A percentile compares a stretch with the other conserved stretches of the same genome.
Evolutionary conservation across 2,888 invertebrate genomes (phyloP).

Genomic region (Ophraella communa): DNA sequence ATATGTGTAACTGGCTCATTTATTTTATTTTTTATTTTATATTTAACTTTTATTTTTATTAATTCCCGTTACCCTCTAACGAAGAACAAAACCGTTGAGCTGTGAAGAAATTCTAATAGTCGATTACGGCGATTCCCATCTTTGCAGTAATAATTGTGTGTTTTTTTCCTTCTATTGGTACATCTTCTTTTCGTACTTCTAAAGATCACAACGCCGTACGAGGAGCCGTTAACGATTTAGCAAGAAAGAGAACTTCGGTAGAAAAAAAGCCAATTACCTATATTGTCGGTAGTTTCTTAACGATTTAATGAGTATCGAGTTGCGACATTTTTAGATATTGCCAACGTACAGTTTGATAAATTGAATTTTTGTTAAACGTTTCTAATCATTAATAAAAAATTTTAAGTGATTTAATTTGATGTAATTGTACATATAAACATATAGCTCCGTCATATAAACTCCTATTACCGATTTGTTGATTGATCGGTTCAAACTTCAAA

Average conservation of each 20-base stretch:
- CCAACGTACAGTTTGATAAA: background rate
- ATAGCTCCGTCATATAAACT: no score
- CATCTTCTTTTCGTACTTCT: background rate
- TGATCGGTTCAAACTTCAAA: no score
- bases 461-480: no score
- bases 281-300: conserved; percentile 10
- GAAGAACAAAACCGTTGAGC: no score
- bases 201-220: conserved; percentile 22
- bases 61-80: no score
- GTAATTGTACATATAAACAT: no score
- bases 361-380: background rate
- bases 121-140: conserved; percentile 8
- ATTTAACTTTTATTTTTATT: no score
- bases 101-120: conserved; percentile 5
- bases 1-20: no score
- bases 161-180: conserved; percentile 8
- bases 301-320: background rate
- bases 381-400: background rate
- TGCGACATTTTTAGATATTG: conserved; percentile 1
- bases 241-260: conserved; percentile 11
- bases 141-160: conserved; percentile 4
- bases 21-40: no score
- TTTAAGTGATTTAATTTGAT: background rate
- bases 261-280: conserved; percentile 1
- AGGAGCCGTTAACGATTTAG: conserved; percentile 19